Base-by-base conservation (phyloP, 2,888 invertebrate species). In the Aphrophora alni region DNA sequence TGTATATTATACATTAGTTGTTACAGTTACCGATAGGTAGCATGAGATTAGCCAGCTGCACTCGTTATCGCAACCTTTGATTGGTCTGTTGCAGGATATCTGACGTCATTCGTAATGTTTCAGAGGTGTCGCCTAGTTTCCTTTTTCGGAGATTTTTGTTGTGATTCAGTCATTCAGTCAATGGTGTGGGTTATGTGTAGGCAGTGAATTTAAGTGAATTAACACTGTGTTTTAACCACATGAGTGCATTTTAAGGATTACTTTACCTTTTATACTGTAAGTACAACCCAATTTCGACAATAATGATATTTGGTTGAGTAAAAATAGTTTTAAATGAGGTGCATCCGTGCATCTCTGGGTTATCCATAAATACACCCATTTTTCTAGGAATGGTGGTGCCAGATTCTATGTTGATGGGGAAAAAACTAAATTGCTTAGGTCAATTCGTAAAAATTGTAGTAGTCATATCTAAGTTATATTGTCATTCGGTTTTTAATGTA, bases 141-240 rank as follows among this genome's bases (percentile, higher is more conserved):
- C 59, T 59, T 59, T 59, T 59, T 59, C 59, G 59, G 59, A 59
- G 59, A 59, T 59, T 59, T 59, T 59, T 59, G 59, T 59, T 59
- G 59, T 59, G 59, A 59, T 59, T 59, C 59, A 59, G 44, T 33
- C n/a, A n/a, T 33, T 10, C 33, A 33, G 44, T 59, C 7, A 3
- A 21, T 59, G 59, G 59, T 59, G 59, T 59, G 59, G n/a, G 21
- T 21, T 21, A 59, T 59, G 59, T 59, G 59, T 59, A 59, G 59
- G 59, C 59, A 59, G 59, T 21, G 59, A 59, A 59, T 59, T 59
- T 59, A 7, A 59, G 59, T 59, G 59, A 59, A 59, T 21, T 59
- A 59, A 59, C 5, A 33, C 3, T 7, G 59, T 59, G 59, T 59
- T 59, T 59, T 59, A 14, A 59, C n/a, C 59, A 59, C 59, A 59